Evolutionary conservation across 2,888 invertebrate species (phyloP), one percentile per base, ranked within the genome.

Genomic region (Tromatobia lineatoria): DNA sequence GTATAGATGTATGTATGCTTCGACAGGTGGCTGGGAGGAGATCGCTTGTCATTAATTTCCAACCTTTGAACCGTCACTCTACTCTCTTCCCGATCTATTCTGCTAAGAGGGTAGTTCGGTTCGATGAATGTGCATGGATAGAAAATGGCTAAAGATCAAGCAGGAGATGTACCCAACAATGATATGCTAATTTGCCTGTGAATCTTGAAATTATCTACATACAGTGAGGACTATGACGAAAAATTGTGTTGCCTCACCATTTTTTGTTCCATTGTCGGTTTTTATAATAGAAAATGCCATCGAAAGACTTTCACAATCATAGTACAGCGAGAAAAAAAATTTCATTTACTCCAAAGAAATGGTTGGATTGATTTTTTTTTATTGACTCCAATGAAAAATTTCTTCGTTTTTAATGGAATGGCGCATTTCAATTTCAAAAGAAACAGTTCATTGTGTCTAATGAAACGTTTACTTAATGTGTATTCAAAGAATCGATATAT

Each of bases 11-110:
- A 8, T 52, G 52, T 52, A 18, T 52, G n/a, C 25, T 29, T 59
- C 42, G 38, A 54, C 42, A 73, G 73, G n/a, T 42, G 59, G 42
- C n/a, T 42, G 29, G 11, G 38, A 18, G 18, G 38, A 38, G 38
- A 18, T 42, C 64, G 64, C 10, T 25, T 1, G 38, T 85, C 89
- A 89, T 89, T 87, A 89, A 89, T 89, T 64, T 64, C 11, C 38
- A 64, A 38, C 34, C 38, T 64, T 64, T n/a, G 29, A 59, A 29
- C 15, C 29, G 29, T 29, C 59, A 11, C 59, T 25, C 15, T 15
- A 29, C 29, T 13, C 25, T n/a, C 6, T n/a, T 13, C 13, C 1
- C 15, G 11, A 29, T 34, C 38, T 34, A 34, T 34, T 18, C 3
- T 18, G 1, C n/a, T 18, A 34, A 7, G 29, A 10, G 15, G 10